Conservation (phyloP, 2,113 vertebrate species). For the Dasyurus viverrinus region DNA sequence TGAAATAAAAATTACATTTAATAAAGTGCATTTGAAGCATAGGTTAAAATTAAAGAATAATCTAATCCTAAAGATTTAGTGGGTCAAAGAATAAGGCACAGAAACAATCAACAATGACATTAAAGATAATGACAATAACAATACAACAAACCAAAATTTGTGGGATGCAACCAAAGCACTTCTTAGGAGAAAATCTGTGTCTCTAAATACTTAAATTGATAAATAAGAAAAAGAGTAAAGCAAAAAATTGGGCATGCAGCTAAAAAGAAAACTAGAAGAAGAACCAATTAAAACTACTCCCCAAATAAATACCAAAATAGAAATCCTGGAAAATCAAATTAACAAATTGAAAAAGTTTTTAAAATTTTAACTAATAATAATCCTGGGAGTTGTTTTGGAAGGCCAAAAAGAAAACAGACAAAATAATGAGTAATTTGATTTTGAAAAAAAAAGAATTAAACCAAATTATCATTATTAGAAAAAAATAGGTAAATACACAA, state of each 20-base stretch:
- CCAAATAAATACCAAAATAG: background rate
- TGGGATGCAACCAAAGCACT: background rate
- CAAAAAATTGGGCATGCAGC: background rate
- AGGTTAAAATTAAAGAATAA: background rate
- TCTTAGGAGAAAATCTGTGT: background rate
- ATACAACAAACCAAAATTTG: background rate
- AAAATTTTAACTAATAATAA: background rate
- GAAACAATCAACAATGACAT: background rate
- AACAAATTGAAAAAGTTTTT: background rate
- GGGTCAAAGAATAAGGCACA: background rate
- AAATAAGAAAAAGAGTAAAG: background rate
- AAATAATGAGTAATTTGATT: background rate
- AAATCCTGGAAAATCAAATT: background rate
- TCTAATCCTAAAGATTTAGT: background rate
- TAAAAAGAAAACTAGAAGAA: background rate
- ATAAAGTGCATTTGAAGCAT: background rate
- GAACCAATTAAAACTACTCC: background rate
- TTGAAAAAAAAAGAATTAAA: background rate
- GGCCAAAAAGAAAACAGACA: background rate
- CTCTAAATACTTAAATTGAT: background rate
- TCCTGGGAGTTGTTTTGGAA: background rate
- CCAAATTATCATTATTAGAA: background rate
- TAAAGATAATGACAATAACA: background rate
- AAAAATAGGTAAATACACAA: background rate
- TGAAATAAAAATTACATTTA: background rate